Conservation (phyloP, 1,140 invertebrate genomes). For the Euborellia annulipes region DNA sequence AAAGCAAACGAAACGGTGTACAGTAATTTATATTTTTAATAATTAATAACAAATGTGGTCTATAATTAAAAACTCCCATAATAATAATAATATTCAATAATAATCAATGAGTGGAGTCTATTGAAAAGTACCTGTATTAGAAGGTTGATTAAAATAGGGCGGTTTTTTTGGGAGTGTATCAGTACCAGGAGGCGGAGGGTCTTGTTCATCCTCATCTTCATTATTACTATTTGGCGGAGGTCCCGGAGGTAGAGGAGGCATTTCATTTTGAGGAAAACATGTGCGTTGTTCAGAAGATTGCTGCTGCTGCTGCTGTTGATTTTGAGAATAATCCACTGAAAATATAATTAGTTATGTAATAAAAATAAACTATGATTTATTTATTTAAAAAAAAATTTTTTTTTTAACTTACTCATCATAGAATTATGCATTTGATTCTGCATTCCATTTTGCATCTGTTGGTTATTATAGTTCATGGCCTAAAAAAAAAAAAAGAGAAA, state of each 20-base stretch:
- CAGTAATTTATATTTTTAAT: no score
- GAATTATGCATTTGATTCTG: constrained; percentile 21
- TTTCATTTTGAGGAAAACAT: constrained; percentile 26
- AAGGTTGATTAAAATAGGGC: not conserved
- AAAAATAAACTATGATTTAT: constrained; percentile 8
- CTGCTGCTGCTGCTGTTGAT: no score
- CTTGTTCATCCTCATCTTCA: constrained; percentile 3
- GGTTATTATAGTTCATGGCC: constrained; percentile 18
- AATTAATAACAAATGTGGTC: no score
- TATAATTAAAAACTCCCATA: no score
- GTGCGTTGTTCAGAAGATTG: constrained; percentile 14
- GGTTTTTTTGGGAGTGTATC: constrained; percentile 12
- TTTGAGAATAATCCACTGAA: no score
- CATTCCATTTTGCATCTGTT: constrained; percentile 28
- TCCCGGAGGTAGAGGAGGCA: constrained; percentile 23
- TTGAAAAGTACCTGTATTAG: constrained; percentile 4
- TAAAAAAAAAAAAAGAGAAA: not conserved
- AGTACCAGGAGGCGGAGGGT: constrained; percentile 13
- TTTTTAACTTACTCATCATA: no score
- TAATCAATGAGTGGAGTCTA: no score
- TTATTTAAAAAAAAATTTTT: constrained; percentile 14
- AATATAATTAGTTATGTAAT: no score
- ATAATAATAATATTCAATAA: no score
- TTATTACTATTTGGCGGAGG: constrained; percentile 22
- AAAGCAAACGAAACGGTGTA: no score